phyloP scores from a whole-genome alignment of 2,113 vertebrate species.

The Pseudorhombus dupliciocellatus region DNA sequence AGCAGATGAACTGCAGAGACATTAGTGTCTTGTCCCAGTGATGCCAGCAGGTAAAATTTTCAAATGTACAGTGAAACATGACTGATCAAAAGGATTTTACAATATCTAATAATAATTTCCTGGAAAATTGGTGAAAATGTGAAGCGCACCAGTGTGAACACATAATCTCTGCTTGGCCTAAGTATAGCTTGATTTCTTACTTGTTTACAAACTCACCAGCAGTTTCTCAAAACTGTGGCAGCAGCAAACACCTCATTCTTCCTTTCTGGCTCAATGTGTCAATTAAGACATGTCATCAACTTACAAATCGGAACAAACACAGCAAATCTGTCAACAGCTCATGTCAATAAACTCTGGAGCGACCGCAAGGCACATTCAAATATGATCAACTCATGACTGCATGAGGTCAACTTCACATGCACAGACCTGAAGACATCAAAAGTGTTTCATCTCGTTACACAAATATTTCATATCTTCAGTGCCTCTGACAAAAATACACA shows the following conservation, averaged over 20 bases:
- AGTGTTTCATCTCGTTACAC: background rate
- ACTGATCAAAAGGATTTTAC: too few relatives aligned
- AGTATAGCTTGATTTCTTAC: background rate
- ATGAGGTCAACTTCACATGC: background rate
- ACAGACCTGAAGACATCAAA: background rate
- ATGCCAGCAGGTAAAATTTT: too few relatives aligned
- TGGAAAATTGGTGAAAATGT: too few relatives aligned
- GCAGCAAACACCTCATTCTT: constrained; percentile 35
- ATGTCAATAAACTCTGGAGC: constrained; percentile 27
- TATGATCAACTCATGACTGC: constrained; percentile 8
- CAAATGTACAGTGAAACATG: too few relatives aligned
- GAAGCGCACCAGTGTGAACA: too few relatives aligned
- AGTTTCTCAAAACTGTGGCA: constrained; percentile 49
- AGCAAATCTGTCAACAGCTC: constrained; percentile 50
- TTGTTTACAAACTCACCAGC: constrained; percentile 26
- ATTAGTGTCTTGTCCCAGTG: too few relatives aligned
- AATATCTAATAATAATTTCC: too few relatives aligned
- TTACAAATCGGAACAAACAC: constrained; percentile 65
- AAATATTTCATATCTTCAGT: background rate
- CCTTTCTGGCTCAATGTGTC: constrained; percentile 46
- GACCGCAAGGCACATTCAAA: constrained; percentile 12
- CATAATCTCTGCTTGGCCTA: too few relatives aligned
- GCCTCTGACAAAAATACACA: background rate
- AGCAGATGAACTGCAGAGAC: too few relatives aligned
- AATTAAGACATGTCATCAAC: constrained; percentile 55